phyloP scores from a whole-genome alignment of 2,797 vertebrate species.

The Cygnus olor region DNA sequence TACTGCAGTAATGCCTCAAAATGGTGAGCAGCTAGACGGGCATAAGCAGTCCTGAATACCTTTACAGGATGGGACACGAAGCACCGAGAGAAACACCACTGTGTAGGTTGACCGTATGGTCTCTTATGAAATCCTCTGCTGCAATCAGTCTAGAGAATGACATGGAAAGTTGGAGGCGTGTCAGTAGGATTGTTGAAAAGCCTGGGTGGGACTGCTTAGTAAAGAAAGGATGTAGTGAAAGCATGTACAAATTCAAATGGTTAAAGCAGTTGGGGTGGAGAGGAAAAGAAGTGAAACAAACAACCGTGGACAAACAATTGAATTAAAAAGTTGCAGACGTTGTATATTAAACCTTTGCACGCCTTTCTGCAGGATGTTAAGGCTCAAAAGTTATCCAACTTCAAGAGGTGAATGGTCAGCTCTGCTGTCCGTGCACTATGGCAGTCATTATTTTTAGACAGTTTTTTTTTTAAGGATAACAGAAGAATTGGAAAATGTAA shows the following conservation, averaged over 20 bases:
- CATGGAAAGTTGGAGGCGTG: background rate
- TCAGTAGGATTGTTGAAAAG: background rate
- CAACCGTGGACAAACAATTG: too few relatives aligned
- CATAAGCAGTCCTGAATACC: background rate
- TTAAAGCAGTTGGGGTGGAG: background rate
- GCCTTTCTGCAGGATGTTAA: background rate
- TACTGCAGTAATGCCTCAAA: background rate
- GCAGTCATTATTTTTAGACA: too few relatives aligned
- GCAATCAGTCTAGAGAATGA: background rate
- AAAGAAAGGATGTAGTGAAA: background rate
- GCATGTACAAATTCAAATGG: background rate
- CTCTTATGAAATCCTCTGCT: background rate
- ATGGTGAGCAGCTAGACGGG: background rate
- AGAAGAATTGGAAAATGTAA: background rate
- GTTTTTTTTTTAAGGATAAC: background rate
- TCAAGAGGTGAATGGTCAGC: background rate
- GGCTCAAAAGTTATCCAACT: background rate
- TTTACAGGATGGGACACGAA: background rate
- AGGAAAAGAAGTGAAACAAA: background rate
- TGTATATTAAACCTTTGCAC: background rate
- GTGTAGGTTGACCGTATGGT: accelerated
- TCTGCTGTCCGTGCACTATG: too few relatives aligned
- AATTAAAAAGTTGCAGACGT: background rate
- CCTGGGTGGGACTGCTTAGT: background rate
- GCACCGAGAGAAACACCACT: background rate